phyloP scores from a whole-genome alignment of 2,113 vertebrate species.

The Epinephelus cyanopodus region DNA sequence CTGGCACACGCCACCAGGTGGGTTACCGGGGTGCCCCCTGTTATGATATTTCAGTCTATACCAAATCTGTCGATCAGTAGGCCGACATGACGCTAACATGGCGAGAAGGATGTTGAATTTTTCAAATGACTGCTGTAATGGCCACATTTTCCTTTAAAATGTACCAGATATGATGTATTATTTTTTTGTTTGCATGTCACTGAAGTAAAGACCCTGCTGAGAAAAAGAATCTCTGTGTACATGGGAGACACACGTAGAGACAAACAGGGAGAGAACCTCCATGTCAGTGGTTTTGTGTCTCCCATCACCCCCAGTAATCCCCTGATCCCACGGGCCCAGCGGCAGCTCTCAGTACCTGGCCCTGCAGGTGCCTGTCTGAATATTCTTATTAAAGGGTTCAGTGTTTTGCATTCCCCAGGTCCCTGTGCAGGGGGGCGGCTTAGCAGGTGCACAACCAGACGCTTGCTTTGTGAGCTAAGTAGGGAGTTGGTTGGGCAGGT shows the following conservation, averaged over 20 bases:
- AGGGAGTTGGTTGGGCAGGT: slow-evolving; percentile 15
- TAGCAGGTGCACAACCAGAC: slow-evolving; percentile 48
- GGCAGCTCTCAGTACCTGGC: slow-evolving; percentile 36
- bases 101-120: too few relatives aligned
- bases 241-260: background rate
- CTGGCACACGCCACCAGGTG: too few relatives aligned
- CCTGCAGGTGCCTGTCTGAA: slow-evolving; percentile 62
- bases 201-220: background rate
- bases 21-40: too few relatives aligned
- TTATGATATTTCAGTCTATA: too few relatives aligned
- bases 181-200: background rate
- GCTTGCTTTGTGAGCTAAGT: slow-evolving; percentile 34
- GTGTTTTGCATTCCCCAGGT: slow-evolving; percentile 47
- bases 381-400: slow-evolving; percentile 62
- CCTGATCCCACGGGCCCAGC: slow-evolving; percentile 44
- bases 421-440: slow-evolving; percentile 23
- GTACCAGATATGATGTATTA: background rate
- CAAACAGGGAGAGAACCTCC: slow-evolving; percentile 4
- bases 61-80: too few relatives aligned
- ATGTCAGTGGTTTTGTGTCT: slow-evolving; percentile 36
- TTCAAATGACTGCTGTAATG: too few relatives aligned
- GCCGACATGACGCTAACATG: too few relatives aligned
- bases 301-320: slow-evolving; percentile 35
- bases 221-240: background rate
- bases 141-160: background rate